Base-by-base conservation (phyloP, 2,113 vertebrate species). In the Eleginops maclovinus region DNA sequence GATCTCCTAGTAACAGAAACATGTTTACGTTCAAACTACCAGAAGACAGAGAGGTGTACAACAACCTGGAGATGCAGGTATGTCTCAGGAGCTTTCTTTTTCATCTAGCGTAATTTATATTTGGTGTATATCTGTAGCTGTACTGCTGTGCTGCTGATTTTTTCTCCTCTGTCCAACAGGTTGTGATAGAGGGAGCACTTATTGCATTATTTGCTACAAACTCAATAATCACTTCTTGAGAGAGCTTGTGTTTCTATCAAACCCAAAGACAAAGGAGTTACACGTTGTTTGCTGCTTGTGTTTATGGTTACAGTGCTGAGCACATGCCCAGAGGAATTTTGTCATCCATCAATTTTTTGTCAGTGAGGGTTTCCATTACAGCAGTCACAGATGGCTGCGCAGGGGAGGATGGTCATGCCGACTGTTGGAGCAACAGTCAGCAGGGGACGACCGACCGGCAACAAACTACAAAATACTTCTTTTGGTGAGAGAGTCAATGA, bases 1-100 rank as follows among this genome's bases (percentile, higher is more conserved):
- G 4, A 59, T 90, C 87, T 80, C 90, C 84, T 89, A 88, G 90
- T 86, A 91, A 91, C 91, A 72, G 50, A 81, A 26, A 70, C 65
- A 26, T 88, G 85, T 89, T 88, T 81, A 81, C 76, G 53, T 31
- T n/a, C 71, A 81, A 75, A 83, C 56, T 53, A 58, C 24, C 12
- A 43, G 40, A 60, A 28, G 24, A 46, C 75, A 41, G 61, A 58
- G 61, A 79, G 72, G 66, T 78, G 72, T 85, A 28, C 56, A 46
- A 46, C 49, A 77, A 19, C 62, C 69, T 82, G 64, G 76, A 74
- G 41, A 6, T 64, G 31, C 84, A 86, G 87, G 78, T 86, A 56
- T 4, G 58, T 60, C 47, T 73, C 61, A 16, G 56, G 43, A 75
- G 22, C 21, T 63, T 60, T 58, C 16, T 24, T 69, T 43, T 50